These are phyloP conservation scores for Typhlichthys subterraneus DNA, from an alignment of 2,797 vertebrate genomes.

Conservation along the genomic window DNA sequence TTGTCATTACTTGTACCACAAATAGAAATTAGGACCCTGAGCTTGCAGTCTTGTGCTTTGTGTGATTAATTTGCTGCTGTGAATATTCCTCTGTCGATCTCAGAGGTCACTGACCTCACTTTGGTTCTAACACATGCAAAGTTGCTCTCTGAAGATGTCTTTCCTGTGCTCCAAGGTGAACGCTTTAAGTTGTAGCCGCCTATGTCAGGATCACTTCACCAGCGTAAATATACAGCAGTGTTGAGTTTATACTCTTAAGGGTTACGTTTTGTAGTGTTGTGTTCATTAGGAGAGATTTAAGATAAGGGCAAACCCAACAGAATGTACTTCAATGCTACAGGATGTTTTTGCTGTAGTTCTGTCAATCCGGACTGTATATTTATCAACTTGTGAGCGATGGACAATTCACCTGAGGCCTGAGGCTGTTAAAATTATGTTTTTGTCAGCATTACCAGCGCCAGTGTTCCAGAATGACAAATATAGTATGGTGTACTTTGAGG, in stretches of 20 bases:
- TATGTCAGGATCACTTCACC: constrained; percentile 20
- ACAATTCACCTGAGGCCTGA: too few relatives aligned
- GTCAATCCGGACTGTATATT: background rate
- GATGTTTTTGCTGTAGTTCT: constrained; percentile 12
- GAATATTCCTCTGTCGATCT: constrained; percentile 24
- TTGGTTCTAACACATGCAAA: constrained; percentile 37
- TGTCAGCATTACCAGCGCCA: too few relatives aligned
- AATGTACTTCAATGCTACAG: constrained; percentile 39
- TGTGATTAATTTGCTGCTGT: constrained; percentile 28
- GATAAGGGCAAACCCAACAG: constrained; percentile 30
- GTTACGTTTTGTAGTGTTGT: constrained; percentile 18
- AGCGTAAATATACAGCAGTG: constrained; percentile 11
- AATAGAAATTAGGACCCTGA: constrained; percentile 26
- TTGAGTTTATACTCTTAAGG: constrained; percentile 23
- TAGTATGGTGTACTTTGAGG: background rate
- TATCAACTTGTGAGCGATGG: too few relatives aligned
- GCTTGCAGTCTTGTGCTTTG: constrained; percentile 17
- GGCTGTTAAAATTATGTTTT: too few relatives aligned
- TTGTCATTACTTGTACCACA: constrained; percentile 25
- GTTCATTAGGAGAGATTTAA: constrained; percentile 30
- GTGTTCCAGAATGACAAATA: background rate
- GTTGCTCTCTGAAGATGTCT: constrained; percentile 14
- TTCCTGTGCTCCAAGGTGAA: constrained; percentile 9
- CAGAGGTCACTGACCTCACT: constrained; percentile 40
- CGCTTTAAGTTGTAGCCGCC: background rate